Conservation (phyloP, 2,113 vertebrate species). For the Turnix velox region DNA sequence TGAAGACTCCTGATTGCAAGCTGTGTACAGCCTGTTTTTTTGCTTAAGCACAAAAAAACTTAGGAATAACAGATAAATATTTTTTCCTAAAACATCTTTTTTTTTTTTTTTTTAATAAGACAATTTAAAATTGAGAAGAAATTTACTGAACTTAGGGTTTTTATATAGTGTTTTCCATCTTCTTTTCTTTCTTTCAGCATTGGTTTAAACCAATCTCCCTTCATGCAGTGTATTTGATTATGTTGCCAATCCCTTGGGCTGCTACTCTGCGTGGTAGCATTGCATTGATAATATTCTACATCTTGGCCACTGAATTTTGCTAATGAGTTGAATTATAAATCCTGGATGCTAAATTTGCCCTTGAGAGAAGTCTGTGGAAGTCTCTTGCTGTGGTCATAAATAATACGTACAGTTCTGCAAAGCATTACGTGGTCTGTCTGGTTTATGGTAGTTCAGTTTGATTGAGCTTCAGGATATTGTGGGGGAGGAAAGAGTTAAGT, state of each 20-base stretch:
- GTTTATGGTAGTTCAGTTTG: neutral
- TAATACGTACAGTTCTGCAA: neutral
- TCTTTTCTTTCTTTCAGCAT: neutral
- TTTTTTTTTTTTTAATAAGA: neutral
- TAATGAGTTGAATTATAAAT: neutral
- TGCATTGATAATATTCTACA: neutral
- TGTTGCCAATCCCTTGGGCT: neutral
- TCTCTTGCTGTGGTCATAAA: neutral
- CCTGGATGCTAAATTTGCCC: neutral
- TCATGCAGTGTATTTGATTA: neutral
- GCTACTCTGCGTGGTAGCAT: neutral
- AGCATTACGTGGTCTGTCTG: neutral
- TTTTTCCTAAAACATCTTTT: neutral
- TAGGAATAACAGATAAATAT: neutral
- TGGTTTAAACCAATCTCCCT: neutral
- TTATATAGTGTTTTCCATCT: rapidly evolving
- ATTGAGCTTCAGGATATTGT: neutral
- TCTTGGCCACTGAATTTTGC: neutral
- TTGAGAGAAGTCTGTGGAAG: neutral
- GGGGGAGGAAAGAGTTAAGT: neutral
- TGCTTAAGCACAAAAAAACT: rapidly evolving
- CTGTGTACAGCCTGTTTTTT: rapidly evolving
- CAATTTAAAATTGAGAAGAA: neutral
- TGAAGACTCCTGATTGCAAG: neutral
- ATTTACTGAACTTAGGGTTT: neutral